Conservation (phyloP, 1,140 invertebrate genomes). For the Batillaria attramentaria region DNA sequence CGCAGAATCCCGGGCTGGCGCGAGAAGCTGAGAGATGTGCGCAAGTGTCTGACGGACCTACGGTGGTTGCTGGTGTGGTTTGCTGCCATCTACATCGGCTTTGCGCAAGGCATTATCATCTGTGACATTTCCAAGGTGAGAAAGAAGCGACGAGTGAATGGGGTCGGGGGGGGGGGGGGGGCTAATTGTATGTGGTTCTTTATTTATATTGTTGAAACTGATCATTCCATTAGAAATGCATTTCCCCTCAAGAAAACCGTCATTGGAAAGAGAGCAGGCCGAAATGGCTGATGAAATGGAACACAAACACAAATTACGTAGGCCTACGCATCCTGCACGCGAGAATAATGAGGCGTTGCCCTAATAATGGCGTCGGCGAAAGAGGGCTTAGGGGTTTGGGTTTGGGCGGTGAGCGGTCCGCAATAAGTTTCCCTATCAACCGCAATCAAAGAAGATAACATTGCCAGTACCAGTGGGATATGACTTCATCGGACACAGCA, state of each 20-base stretch:
- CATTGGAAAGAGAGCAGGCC: not conserved
- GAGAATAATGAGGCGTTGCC: too few relatives aligned
- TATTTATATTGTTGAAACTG: not conserved
- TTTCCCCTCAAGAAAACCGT: not conserved
- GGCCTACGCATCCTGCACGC: not conserved
- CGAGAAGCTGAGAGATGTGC: constrained; percentile 37
- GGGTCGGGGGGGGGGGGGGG: too few relatives aligned
- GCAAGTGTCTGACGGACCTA: constrained; percentile 31
- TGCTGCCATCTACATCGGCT: constrained; percentile 43
- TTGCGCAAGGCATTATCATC: constrained; percentile 44
- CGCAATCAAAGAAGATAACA: too few relatives aligned
- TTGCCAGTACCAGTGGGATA: too few relatives aligned
- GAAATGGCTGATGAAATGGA: not conserved
- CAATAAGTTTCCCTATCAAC: too few relatives aligned
- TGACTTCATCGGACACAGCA: too few relatives aligned
- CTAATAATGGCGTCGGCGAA: too few relatives aligned
- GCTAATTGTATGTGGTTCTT: too few relatives aligned
- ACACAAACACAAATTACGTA: not conserved
- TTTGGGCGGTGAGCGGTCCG: too few relatives aligned
- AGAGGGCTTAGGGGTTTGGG: too few relatives aligned
- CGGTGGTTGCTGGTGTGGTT: constrained; percentile 39
- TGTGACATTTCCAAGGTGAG: constrained; percentile 49
- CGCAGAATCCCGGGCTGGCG: constrained; percentile 35
- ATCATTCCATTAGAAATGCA: not conserved
- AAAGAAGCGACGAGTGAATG: too few relatives aligned